Percentiles rank a stretch among this genome's conserved stretches.
These are phyloP conservation scores for Macquaria australasica DNA, from an alignment of 2,113 vertebrate genomes.

Conservation along the genomic window DNA sequence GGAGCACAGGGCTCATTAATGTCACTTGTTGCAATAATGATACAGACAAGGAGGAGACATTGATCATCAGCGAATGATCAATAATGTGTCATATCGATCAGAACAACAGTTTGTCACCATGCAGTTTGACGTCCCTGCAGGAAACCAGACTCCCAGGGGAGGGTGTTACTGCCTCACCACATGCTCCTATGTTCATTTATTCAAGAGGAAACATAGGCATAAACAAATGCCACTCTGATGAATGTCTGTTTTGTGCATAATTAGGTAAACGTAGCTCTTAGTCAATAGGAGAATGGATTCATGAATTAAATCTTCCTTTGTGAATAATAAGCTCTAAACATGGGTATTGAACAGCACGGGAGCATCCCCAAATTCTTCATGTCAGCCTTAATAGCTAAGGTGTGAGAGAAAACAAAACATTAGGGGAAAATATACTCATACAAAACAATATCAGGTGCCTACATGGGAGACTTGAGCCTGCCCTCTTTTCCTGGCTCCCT, in stretches of 20 bases:
- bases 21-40: slow-evolving; percentile 63
- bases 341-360: slow-evolving; percentile 38
- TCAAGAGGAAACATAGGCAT: slow-evolving; percentile 61
- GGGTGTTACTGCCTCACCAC: slow-evolving; percentile 56
- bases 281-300: slow-evolving; percentile 73
- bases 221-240: slow-evolving; percentile 77
- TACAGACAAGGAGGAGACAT: slow-evolving; percentile 66
- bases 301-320: slow-evolving; percentile 75
- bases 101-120: slow-evolving; percentile 72
- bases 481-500: slow-evolving; percentile 22
- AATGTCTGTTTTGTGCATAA: slow-evolving; percentile 78
- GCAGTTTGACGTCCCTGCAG: slow-evolving; percentile 47
- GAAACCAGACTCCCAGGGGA: slow-evolving; percentile 50
- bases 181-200: slow-evolving; percentile 66
- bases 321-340: slow-evolving; percentile 68
- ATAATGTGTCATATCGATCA: slow-evolving; percentile 74
- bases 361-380: slow-evolving; percentile 21
- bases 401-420: slow-evolving; percentile 16
- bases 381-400: slow-evolving; percentile 24
- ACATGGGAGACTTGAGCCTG: neutral
- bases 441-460: slow-evolving; percentile 6
- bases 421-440: neutral
- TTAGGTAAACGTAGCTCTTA: slow-evolving; percentile 76
- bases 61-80: slow-evolving; percentile 76
- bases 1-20: slow-evolving; percentile 70